These are phyloP conservation scores for Tangara arthus DNA, from an alignment of 2,797 vertebrate species.

Conservation along the genomic window DNA sequence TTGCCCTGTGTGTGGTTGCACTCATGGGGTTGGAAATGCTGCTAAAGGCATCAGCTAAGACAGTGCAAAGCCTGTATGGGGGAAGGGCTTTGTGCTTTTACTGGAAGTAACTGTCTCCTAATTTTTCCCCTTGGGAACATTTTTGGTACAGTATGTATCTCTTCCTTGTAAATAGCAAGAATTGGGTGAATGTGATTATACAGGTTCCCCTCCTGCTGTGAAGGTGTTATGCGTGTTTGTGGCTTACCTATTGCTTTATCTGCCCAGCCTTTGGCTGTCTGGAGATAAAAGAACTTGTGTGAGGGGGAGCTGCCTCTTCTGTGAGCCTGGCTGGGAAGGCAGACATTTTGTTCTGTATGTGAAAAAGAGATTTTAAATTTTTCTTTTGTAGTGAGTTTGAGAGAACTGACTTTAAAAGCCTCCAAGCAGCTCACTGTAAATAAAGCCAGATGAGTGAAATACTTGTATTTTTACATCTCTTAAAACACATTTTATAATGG, in stretches of 20 bases:
- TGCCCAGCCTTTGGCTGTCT: background rate
- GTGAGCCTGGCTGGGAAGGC: background rate
- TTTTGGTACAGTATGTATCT: background rate
- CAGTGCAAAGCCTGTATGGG: background rate
- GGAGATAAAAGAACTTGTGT: background rate
- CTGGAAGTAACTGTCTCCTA: background rate
- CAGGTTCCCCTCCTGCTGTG: background rate
- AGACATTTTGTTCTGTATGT: background rate
- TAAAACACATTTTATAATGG: background rate
- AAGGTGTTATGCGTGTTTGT: background rate
- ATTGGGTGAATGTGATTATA: background rate
- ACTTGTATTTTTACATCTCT: background rate
- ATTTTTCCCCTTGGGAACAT: background rate
- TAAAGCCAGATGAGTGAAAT: background rate
- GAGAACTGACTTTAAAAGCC: background rate
- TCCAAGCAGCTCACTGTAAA: background rate
- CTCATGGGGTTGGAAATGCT: background rate
- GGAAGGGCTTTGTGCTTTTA: background rate
- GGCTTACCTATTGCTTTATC: background rate
- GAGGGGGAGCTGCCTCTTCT: background rate
- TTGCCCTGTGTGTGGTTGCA: fast-evolving
- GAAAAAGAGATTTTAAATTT: background rate
- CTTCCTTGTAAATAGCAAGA: background rate
- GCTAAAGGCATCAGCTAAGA: background rate
- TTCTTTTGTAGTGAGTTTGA: background rate